Base-by-base conservation (phyloP, 2,888 invertebrate genomes). In the Trichacis sp. region DNA sequence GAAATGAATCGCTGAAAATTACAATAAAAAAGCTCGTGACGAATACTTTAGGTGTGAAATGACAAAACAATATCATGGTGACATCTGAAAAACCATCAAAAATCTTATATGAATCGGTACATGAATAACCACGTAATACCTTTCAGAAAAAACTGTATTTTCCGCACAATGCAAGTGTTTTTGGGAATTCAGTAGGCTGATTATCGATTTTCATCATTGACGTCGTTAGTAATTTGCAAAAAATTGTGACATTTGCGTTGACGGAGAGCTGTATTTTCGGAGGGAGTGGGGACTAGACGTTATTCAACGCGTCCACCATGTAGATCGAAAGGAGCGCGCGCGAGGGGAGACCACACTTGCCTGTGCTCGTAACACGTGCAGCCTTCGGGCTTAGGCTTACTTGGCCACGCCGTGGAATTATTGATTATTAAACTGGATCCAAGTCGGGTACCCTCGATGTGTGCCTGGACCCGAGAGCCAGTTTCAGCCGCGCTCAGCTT, bases 401-500 rank as follows among this genome's bases (percentile, higher is more conserved):
- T n/a, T 56, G 61, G 47, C 51, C 43, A 47, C 46, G 53, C 59
- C 36, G 60, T 68, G 59, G 78, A 80, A 80, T 79, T 80, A 80
- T 80, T 79, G 79, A 80, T 80, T 78, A 79, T 79, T 78, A 80
- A 80, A 77, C 69, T 67, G 70, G 73, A 70, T 68, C 72, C 73
- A 45, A 56, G 59, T 30, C 55, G 38, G 55, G 49, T 47, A 14
- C 17, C 42, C 18, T 20, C 20, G 18, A 38, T 9, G n/a, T n/a
- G 18, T 11, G 20, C n/a, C 20, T 11, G 45, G 14, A 5, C 18
- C 5, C 12, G 45, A 40, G 14, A 15, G 15, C 15, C 40, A 40
- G 40, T 40, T 33, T 33, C 42, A 42, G 15, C 17, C 17, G 3
- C 42, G 42, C 42, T 19, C n/a, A n/a, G n/a, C n/a, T n/a, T 12